Percentiles rank a stretch among this genome's conserved stretches.
Conservation (phyloP, 2,113 vertebrate species). For the Turnix velox region DNA sequence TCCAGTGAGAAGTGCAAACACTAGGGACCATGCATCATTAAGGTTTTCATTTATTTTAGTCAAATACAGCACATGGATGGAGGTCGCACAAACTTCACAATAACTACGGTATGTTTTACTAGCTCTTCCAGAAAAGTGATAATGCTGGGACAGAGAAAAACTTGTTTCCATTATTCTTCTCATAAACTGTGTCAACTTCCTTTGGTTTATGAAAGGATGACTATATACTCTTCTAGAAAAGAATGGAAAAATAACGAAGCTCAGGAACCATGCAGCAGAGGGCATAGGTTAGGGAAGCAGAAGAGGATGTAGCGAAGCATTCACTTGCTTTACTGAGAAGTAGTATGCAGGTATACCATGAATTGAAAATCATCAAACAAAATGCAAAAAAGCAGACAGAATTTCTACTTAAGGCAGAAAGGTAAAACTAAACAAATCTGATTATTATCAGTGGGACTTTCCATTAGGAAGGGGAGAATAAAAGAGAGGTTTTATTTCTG, state of each 20-base stretch:
- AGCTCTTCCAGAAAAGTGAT: not conserved
- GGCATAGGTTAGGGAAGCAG: not conserved
- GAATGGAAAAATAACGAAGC: not conserved
- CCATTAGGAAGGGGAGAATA: not conserved
- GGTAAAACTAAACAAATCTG: not conserved
- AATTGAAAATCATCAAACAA: not conserved
- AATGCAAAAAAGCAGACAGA: not conserved
- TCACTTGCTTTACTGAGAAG: not conserved
- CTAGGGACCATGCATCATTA: not conserved
- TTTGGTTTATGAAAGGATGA: not conserved
- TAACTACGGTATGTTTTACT: not conserved
- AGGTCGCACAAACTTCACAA: not conserved
- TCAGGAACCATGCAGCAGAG: not conserved
- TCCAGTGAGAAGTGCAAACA: not conserved
- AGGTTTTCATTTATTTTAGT: not conserved
- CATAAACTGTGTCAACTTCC: not conserved
- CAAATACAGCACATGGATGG: not conserved
- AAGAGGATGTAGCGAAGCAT: not conserved
- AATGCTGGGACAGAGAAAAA: not conserved
- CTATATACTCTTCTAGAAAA: not conserved
- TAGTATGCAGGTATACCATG: not conserved
- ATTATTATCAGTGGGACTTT: not conserved
- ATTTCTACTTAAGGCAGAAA: not conserved
- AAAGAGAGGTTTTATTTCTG: not conserved
- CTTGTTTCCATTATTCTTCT: not conserved